Evolutionary conservation across 2,888 invertebrate species (phyloP), one percentile per base, ranked within the genome.

Genomic region (Callyntrura sp.): DNA sequence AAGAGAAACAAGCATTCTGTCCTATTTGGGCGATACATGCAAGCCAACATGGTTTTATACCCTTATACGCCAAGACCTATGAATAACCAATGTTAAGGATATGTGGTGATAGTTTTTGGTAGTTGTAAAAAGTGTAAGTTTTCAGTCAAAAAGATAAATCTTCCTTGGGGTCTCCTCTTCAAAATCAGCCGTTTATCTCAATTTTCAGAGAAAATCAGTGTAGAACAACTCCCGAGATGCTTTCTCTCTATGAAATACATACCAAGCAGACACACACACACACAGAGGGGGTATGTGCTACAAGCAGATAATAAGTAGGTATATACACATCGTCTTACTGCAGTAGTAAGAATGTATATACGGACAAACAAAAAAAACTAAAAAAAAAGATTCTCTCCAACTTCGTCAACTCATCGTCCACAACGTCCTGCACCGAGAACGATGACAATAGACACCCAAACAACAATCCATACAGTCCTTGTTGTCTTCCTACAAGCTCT

Each of bases 181-280:
- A 91, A 92, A 92, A 92, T 92, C 92, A 85, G 88, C 90, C 91
- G 92, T 92, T 92, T 92, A 92, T 92, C 92, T 92, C 91, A 91
- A 92, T 92, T 92, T 92, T 85, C 91, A 90, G 89, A 79, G 91
- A 90, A 92, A 92, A 92, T 92, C 92, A 92, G 92, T 90, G 92
- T 88, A 85, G 85, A 85, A 90, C 83, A 91, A 90, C 91, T 92
- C 88, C 92, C 91, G 84, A 85, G 86, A 82, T 86, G 76, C 76
- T 51, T 43, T 79, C 23, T 45, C 76, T 57, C 70, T 68, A 23
- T 70, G 14, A 78, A 20, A 84, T 65, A 55, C 82, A 45, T 62
- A 65, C 76, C 20, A n/a, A 57, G 17, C n/a, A 57, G 57, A 17
- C 57, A 57, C 5, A 51, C n/a, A 48, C 3, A 12, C 5, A 60